Evolutionary conservation across 35 echinoderm and acorn worm genomes (phyloP), one percentile per base, ranked within the genome.

Genomic region (Lytechinus pictus): DNA sequence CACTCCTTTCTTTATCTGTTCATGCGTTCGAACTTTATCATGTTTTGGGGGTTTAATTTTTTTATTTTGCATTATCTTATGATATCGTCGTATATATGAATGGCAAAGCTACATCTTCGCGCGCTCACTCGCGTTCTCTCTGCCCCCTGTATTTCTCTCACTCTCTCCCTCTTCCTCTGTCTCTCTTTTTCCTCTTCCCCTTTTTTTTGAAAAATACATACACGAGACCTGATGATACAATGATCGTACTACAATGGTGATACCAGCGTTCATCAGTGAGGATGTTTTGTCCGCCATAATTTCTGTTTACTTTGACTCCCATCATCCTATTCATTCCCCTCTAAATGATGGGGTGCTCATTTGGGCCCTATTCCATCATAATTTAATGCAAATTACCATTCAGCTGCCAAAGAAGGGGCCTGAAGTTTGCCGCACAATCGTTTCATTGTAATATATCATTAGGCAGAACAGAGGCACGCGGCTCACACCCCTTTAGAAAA

Each of bases 321-420:
- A 79, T 79, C 66, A 16, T 79, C 21, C 66, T 24, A 79, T 79
- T 79, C 19, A 79, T n/a, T 0, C 6, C 61, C 24, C 66, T 6
- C n/a, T 79, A 24, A 79, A 16, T 24, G 19, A 79, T 79, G 66
- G 16, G 66, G 19, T 79, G 21, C 66, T 79, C 66, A 79, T 79
- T 79, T n/a, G 66, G 61, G n/a, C 4, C 66, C 66, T 24, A 79
- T 79, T 90, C 29, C 88, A 90, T 51, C 88, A 54, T 90, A 10
- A 90, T 33, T 90, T 54, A 54, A 52, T 13, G 52, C 88, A 90
- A 90, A 90, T 90, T 90, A 90, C 88, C 27, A 12, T 52, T 90
- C 88, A 44, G 88, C 88, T 90, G 88, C 29, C 28, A 90, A 16
- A 33, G 16, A 90, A 90, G 13, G 13, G 52, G 10, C 29, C 88